Conservation (phyloP, 1,140 invertebrate species). For the Cydia fagiglandana region DNA sequence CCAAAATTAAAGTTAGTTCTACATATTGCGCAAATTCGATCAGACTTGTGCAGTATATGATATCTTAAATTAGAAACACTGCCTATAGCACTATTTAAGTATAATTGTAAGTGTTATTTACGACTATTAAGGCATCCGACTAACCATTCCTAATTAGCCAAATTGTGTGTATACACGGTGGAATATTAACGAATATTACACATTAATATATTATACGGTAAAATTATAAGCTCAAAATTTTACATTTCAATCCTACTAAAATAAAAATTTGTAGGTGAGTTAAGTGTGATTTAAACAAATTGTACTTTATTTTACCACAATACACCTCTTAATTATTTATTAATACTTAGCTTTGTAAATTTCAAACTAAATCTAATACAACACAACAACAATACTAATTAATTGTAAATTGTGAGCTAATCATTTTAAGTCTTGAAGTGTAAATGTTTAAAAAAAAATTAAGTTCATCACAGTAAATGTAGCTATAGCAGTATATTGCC, state of each 20-base stretch:
- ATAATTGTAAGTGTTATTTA: conserved; percentile 23
- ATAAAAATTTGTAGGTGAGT: too few relatives aligned
- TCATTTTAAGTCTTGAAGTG: neutral
- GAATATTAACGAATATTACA: neutral
- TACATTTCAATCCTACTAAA: neutral
- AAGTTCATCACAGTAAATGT: neutral
- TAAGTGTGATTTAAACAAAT: neutral
- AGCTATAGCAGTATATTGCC: neutral
- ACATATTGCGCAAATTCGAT: neutral
- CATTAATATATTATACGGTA: neutral
- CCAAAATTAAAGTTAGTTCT: too few relatives aligned
- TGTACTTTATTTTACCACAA: neutral
- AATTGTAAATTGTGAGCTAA: neutral
- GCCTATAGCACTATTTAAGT: conserved; percentile 30
- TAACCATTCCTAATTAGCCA: conserved; percentile 50
- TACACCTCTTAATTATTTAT: too few relatives aligned
- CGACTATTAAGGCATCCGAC: neutral
- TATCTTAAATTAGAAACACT: conserved; percentile 29
- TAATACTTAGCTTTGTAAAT: too few relatives aligned
- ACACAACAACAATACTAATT: too few relatives aligned
- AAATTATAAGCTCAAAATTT: neutral
- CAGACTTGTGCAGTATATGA: neutral
- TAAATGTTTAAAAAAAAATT: neutral
- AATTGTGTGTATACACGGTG: conserved; percentile 42
- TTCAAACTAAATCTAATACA: neutral